A percentile compares a stretch with the other conserved stretches of the same genome.
These are phyloP conservation scores for Oreochromis mossambicus DNA, from an alignment of 2,797 vertebrate species.

Conservation along the genomic window DNA sequence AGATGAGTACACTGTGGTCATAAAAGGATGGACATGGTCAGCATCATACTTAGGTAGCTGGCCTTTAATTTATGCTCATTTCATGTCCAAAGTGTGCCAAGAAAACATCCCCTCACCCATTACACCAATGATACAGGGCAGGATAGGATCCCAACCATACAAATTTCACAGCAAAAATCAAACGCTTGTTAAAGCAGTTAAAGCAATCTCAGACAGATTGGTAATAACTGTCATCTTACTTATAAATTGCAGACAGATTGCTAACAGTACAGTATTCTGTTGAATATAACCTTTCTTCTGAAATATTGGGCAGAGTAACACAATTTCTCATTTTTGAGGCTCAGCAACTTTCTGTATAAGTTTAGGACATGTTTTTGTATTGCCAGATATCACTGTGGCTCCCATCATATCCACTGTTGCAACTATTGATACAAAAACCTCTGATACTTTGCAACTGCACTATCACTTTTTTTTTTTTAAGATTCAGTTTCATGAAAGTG, in stretches of 20 bases:
- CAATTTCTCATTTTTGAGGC: not conserved
- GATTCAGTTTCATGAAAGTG: not conserved
- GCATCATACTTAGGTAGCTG: not conserved
- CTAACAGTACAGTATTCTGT: not conserved
- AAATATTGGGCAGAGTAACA: not conserved
- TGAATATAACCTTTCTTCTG: not conserved
- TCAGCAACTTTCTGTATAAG: fast-evolving
- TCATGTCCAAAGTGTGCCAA: not conserved
- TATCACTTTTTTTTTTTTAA: not conserved
- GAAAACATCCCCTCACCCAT: not conserved
- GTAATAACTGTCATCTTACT: not conserved
- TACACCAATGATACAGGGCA: not conserved
- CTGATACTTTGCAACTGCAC: not conserved
- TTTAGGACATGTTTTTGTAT: not conserved
- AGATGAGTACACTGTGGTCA: not conserved
- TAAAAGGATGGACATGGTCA: not conserved
- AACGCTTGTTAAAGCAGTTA: not conserved
- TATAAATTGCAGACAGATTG: not conserved
- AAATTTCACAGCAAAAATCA: not conserved
- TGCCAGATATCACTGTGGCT: slow-evolving; percentile 4
- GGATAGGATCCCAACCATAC: not conserved
- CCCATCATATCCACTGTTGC: not conserved
- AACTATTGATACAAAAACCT: slow-evolving; percentile 8
- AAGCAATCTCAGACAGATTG: not conserved
- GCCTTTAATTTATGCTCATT: not conserved